phyloP scores from a whole-genome alignment of 2,888 invertebrate species.

The Euzophera pinguis region DNA sequence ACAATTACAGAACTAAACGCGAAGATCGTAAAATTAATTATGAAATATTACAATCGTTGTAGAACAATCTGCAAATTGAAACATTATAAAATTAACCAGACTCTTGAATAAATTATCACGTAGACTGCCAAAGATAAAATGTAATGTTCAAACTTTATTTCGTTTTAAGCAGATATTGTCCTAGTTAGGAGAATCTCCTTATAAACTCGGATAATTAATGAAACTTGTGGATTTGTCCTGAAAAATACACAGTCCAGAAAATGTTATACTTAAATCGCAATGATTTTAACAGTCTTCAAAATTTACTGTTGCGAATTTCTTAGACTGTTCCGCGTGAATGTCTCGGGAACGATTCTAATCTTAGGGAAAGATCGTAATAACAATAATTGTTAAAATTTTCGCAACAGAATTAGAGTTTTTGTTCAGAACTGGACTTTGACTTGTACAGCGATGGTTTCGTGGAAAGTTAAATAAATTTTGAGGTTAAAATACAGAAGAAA shows the following conservation, averaged over 20 bases:
- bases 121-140: conserved; percentile 33
- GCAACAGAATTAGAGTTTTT: conserved; percentile 30
- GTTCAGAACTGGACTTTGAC: conserved; percentile 14
- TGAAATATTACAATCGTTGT: neutral
- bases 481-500: conserved; percentile 2
- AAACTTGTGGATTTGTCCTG: conserved; percentile 27
- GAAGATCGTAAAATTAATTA: neutral
- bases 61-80: conserved; percentile 19
- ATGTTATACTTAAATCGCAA: neutral
- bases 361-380: conserved; percentile 29
- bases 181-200: conserved; percentile 33
- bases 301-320: neutral
- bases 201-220: conserved; percentile 35
- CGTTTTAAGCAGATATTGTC: conserved; percentile 37
- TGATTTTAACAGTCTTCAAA: neutral
- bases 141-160: conserved; percentile 42
- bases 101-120: conserved; percentile 44
- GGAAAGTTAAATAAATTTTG: conserved; percentile 8
- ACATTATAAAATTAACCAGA: conserved; percentile 25
- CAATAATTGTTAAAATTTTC: conserved; percentile 36
- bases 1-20: neutral
- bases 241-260: conserved; percentile 10
- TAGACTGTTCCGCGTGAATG: conserved; percentile 16
- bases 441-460: conserved; percentile 7
- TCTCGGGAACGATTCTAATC: conserved; percentile 30